Conservation (phyloP, 2,888 invertebrate genomes). For the Stenurella melanura region DNA sequence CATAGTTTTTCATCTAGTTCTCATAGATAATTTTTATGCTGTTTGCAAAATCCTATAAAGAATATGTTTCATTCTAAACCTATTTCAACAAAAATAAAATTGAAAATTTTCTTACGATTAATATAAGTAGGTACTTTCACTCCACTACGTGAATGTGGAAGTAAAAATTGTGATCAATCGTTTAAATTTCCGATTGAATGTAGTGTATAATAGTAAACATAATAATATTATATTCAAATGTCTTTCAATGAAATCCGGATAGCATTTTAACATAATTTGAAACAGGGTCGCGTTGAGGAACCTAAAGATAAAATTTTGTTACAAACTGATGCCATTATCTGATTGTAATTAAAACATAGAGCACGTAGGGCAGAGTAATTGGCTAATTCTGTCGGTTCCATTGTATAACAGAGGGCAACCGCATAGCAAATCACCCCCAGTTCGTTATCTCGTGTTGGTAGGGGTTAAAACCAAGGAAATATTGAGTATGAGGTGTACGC, state of each 20-base stretch:
- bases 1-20: too few relatives aligned
- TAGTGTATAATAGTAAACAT: too few relatives aligned
- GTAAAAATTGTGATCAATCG: too few relatives aligned
- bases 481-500: background rate
- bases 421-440: conserved; percentile 72
- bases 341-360: conserved; percentile 74
- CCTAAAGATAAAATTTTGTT: conserved; percentile 59
- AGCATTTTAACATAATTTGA: conserved; percentile 46
- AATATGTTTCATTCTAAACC: too few relatives aligned
- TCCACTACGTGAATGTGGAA: too few relatives aligned
- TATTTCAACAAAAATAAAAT: too few relatives aligned
- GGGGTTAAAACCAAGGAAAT: conserved; percentile 32
- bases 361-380: conserved; percentile 71
- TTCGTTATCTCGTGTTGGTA: conserved; percentile 66
- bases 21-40: too few relatives aligned
- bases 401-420: conserved; percentile 73
- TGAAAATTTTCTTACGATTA: too few relatives aligned
- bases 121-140: too few relatives aligned
- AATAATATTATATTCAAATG: background rate
- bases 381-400: conserved; percentile 73
- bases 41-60: too few relatives aligned
- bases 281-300: conserved; percentile 20
- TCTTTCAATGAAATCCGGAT: background rate
- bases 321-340: conserved; percentile 68
- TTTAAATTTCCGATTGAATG: too few relatives aligned